Percentiles rank a stretch among this genome's conserved stretches.
Evolutionary conservation across 2,888 invertebrate species (phyloP).

Genomic region (Hyposoter didymator): DNA sequence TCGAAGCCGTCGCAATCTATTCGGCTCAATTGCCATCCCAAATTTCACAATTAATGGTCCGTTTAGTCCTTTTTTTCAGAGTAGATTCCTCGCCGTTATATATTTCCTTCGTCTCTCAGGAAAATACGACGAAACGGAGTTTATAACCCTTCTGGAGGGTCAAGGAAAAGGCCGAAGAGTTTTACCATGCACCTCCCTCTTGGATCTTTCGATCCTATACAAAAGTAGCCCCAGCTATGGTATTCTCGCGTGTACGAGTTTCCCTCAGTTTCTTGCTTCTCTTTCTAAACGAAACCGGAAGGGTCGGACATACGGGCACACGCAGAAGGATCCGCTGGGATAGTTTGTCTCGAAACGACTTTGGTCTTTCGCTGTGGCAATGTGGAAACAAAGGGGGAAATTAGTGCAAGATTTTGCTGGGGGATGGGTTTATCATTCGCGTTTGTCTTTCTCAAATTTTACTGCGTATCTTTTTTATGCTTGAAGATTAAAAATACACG

Average conservation of each 20-base stretch:
- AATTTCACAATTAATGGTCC: not conserved
- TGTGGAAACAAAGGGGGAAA: slow-evolving; percentile 65
- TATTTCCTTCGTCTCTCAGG: slow-evolving; percentile 23
- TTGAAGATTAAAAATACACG: not conserved
- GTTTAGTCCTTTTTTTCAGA: not conserved
- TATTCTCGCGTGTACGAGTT: slow-evolving; percentile 39
- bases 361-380: slow-evolving; percentile 65
- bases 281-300: slow-evolving; percentile 51
- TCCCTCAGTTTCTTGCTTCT: slow-evolving; percentile 60
- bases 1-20: not conserved
- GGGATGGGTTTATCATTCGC: slow-evolving; percentile 40
- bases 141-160: slow-evolving; percentile 60
- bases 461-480: not conserved
- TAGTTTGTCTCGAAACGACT: slow-evolving; percentile 68
- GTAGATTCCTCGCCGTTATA: not conserved
- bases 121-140: slow-evolving; percentile 56
- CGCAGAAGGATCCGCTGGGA: slow-evolving; percentile 57
- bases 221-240: slow-evolving; percentile 17
- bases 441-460: slow-evolving; percentile 34
- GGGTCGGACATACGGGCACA: slow-evolving; percentile 59
- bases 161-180: slow-evolving; percentile 63
- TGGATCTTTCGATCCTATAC: slow-evolving; percentile 59
- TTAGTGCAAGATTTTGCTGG: slow-evolving; percentile 52
- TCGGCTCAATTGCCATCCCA: not conserved
- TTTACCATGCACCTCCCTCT: slow-evolving; percentile 60